Evolutionary conservation across 2,113 vertebrate genomes (phyloP), one percentile per base, ranked within the genome.

Genomic region (Scatophagus argus): DNA sequence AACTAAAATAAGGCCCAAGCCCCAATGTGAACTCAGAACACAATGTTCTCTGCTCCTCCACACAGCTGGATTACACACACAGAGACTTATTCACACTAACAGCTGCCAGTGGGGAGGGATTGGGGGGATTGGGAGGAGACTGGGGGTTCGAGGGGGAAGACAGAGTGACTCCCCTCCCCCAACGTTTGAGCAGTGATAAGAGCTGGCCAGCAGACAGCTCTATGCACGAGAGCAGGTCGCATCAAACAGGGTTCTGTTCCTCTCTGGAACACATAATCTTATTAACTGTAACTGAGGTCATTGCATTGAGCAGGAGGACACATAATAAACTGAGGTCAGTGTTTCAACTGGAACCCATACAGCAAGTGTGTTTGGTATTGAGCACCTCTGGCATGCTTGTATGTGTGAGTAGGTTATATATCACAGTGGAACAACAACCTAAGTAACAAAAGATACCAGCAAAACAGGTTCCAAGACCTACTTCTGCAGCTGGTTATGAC

Each of bases 1-100:
- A 38, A 69, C 75, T 52, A 81, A 84, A 90, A 83, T 76, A 83
- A 83, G 81, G 81, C 59, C 81, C 68, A 41, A 82, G 77, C 83
- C 82, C 64, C 43, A 14, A 79, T 60, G 75, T 89, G 89, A 89
- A 91, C 79, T 79, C 77, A 41, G 91, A 90, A 93, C 91, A 89
- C 83, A 89, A 89, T 92, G 91, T 93, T 88, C 91, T 77, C 62
- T 82, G 83, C 83, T 88, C 66, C 76, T 85, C 75, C 85, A 83
- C 88, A 82, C 91, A 93, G 89, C 89, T 92, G 90, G 85, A 89
- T 75, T 66, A 78, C 89, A 87, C 88, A 87, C 88, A 88, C 77
- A 84, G 74, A 78, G 31, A 76, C 71, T 68, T 62, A 80, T 79
- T 72, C 83, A 78, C 52, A 68, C 69, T 10, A 82, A 77, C 91